Percentiles rank a stretch among this genome's conserved stretches.
These are phyloP conservation scores for Crioceris asparagi DNA, from an alignment of 2,888 invertebrate genomes.

Conservation along the genomic window DNA sequence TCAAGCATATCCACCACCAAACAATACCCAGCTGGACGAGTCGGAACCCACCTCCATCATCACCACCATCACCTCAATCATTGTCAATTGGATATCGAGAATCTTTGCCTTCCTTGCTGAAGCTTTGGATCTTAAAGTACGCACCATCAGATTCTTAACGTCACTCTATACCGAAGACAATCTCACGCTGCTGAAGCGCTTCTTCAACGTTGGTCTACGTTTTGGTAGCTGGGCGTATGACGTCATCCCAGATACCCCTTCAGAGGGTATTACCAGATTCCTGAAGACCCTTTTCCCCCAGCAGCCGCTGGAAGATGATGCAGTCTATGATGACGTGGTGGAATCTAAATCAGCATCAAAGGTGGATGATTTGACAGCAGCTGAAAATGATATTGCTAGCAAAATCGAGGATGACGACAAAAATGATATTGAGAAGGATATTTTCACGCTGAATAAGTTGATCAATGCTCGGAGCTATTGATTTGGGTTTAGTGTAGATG, in stretches of 20 bases:
- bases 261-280: slow-evolving; percentile 9
- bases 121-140: slow-evolving; percentile 23
- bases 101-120: slow-evolving; percentile 18
- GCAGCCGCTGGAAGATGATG: neutral
- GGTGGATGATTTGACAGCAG: too few species aligned
- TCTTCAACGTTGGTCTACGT: slow-evolving; percentile 15
- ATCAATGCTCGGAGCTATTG: slow-evolving; percentile 5
- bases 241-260: slow-evolving; percentile 13
- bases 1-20: neutral
- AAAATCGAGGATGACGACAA: too few species aligned
- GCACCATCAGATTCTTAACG: slow-evolving; percentile 19
- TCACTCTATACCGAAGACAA: slow-evolving; percentile 26
- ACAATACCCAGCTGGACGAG: slow-evolving; percentile 2
- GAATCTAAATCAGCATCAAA: too few species aligned
- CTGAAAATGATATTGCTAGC: too few species aligned
- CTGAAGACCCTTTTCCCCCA: slow-evolving; percentile 12
- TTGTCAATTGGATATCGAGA: slow-evolving; percentile 12
- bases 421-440: too few species aligned
- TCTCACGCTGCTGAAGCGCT: slow-evolving; percentile 19
- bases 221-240: slow-evolving; percentile 11
- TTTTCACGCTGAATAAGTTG: slow-evolving; percentile 3
- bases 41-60: slow-evolving; percentile 2
- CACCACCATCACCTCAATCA: slow-evolving; percentile 6
- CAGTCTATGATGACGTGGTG: neutral
- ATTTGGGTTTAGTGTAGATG: too few species aligned